Evolutionary conservation across 2,797 vertebrate genomes (phyloP).

Genomic region (Chaenodraco wilsoni): DNA sequence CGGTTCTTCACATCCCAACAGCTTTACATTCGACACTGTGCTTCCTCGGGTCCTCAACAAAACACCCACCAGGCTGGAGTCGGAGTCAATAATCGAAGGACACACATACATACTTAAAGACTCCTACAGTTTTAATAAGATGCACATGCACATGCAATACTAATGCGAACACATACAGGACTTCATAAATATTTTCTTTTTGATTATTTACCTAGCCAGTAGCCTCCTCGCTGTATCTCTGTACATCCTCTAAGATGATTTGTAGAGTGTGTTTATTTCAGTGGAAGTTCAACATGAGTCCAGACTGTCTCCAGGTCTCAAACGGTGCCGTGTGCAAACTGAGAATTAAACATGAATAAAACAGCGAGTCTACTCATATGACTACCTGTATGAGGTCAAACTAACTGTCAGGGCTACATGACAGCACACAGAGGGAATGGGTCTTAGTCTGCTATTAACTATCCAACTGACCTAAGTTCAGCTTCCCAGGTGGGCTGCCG

Average conservation of each 20-base stretch:
- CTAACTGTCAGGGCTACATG: slow-evolving; percentile 47
- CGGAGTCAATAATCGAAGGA: too few relatives aligned
- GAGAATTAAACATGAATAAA: slow-evolving; percentile 27
- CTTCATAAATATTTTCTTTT: not conserved
- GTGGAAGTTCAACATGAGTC: slow-evolving; percentile 16
- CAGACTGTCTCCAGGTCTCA: slow-evolving; percentile 15
- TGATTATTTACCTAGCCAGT: slow-evolving; percentile 5
- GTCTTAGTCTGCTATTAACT: slow-evolving; percentile 56
- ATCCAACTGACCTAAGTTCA: slow-evolving; percentile 67
- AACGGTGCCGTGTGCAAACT: not conserved
- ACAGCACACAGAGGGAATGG: slow-evolving; percentile 54
- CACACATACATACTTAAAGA: too few relatives aligned
- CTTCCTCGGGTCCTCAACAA: too few relatives aligned
- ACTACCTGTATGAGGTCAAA: slow-evolving; percentile 43
- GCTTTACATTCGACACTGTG: too few relatives aligned
- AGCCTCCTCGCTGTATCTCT: not conserved
- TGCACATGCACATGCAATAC: not conserved
- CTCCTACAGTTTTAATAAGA: too few relatives aligned
- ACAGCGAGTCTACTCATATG: slow-evolving; percentile 10
- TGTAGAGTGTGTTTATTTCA: slow-evolving; percentile 7
- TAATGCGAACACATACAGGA: not conserved
- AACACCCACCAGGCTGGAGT: too few relatives aligned
- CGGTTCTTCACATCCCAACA: too few relatives aligned
- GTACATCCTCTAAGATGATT: not conserved
- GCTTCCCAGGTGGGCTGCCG: slow-evolving; percentile 59